These are phyloP conservation scores for Tetrax tetrax DNA, from an alignment of 2,113 vertebrate species.

Conservation along the genomic window DNA sequence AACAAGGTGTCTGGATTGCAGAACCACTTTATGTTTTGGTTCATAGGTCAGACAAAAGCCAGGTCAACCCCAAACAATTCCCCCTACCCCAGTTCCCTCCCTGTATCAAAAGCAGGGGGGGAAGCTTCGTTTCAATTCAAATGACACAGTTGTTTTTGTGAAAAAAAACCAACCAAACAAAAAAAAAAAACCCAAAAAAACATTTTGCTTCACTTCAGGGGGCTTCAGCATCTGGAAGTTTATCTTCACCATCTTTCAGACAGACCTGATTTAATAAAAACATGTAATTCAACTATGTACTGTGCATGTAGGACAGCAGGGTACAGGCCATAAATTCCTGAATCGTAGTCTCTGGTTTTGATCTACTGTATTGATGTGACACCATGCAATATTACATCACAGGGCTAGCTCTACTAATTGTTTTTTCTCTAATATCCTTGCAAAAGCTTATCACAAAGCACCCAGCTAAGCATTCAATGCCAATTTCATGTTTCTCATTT, in stretches of 20 bases:
- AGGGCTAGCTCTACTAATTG: neutral
- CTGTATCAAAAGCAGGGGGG: neutral
- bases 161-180: no score
- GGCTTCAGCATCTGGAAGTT: neutral
- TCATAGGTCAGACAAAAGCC: neutral
- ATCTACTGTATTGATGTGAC: neutral
- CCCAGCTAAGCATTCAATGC: neutral
- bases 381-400: neutral
- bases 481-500: neutral
- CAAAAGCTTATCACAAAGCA: neutral
- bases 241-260: neutral
- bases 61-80: rapidly evolving
- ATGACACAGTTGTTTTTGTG: neutral
- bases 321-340: neutral
- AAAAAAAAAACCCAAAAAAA: no score
- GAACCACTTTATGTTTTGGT: neutral
- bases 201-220: neutral
- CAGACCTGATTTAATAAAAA: neutral
- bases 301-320: neutral
- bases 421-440: neutral
- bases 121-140: neutral
- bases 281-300: neutral
- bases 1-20: no score
- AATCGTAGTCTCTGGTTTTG: neutral
- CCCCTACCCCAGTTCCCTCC: neutral